phyloP scores from a whole-genome alignment of 2,113 vertebrate species.

The Cyprinodon tularosa region DNA sequence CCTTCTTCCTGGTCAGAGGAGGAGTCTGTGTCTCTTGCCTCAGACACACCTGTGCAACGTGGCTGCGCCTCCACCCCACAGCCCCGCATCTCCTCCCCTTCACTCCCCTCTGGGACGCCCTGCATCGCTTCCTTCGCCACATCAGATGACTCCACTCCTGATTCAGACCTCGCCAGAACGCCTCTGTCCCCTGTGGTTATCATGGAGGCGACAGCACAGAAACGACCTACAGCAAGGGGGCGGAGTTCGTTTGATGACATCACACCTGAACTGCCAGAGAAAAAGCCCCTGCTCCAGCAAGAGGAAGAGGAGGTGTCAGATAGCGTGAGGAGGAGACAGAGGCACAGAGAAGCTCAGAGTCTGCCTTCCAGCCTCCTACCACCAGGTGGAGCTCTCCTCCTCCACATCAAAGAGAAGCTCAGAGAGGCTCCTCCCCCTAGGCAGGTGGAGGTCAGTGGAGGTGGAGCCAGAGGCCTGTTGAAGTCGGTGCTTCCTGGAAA shows the following conservation, averaged over 20 bases:
- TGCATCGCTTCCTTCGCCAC: constrained; percentile 36
- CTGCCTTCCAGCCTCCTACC: constrained; percentile 67
- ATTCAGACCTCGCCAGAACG: constrained; percentile 27
- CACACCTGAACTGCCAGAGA: constrained; percentile 30
- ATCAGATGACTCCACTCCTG: constrained; percentile 17
- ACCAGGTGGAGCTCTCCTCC: constrained; percentile 13
- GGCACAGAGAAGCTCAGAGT: constrained; percentile 37
- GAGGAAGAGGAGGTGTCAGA: neutral
- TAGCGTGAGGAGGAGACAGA: neutral
- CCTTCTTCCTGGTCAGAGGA: constrained; percentile 12
- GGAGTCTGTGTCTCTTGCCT: constrained; percentile 28
- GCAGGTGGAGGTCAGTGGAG: constrained; percentile 71
- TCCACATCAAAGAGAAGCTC: constrained; percentile 31
- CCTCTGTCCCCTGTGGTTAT: neutral
- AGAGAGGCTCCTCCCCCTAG: constrained; percentile 47
- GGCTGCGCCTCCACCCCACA: constrained; percentile 16
- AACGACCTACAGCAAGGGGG: neutral
- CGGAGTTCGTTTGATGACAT: constrained; percentile 25
- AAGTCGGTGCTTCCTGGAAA: constrained; percentile 88
- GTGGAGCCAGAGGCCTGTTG: constrained; percentile 81
- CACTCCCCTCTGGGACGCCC: constrained; percentile 4
- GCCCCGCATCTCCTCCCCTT: neutral
- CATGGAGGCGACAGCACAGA: constrained; percentile 6
- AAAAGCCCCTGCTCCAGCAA: constrained; percentile 11
- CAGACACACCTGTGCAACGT: constrained; percentile 11